These are phyloP conservation scores for Grallaria varia DNA, from an alignment of 2,113 vertebrate species.

Conservation along the genomic window DNA sequence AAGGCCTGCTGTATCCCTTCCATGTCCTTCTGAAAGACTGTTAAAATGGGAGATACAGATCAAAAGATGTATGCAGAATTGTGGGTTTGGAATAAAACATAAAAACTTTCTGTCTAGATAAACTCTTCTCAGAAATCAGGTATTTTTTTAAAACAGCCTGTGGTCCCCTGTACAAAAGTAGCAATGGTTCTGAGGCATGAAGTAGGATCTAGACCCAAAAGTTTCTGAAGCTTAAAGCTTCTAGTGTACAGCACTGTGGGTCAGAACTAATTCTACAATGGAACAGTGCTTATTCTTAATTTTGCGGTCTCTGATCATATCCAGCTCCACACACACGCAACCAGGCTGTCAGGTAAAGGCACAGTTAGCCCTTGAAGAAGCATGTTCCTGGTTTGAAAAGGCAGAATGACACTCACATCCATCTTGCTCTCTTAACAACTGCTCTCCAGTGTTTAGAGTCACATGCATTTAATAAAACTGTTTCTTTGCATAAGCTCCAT, in stretches of 20 bases:
- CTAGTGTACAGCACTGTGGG: not conserved
- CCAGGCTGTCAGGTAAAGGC: not conserved
- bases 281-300: not conserved
- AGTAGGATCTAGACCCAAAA: not conserved
- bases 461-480: not conserved
- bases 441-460: not conserved
- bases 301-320: not conserved
- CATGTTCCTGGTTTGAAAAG: not conserved
- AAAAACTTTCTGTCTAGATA: not conserved
- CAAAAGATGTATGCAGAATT: not conserved
- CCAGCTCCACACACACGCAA: rapidly evolving
- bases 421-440: not conserved
- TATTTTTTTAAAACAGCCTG: not conserved
- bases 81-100: not conserved
- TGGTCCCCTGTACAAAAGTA: not conserved
- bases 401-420: not conserved
- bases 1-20: not conserved
- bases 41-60: not conserved
- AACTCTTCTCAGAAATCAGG: not conserved
- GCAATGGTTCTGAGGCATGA: not conserved
- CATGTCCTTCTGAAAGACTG: not conserved
- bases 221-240: not conserved
- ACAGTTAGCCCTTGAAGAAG: not conserved
- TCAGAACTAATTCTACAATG: not conserved
- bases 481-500: not conserved